These are phyloP conservation scores for Mormyrus iriodes DNA, from an alignment of 2,113 vertebrate species.

Conservation along the genomic window DNA sequence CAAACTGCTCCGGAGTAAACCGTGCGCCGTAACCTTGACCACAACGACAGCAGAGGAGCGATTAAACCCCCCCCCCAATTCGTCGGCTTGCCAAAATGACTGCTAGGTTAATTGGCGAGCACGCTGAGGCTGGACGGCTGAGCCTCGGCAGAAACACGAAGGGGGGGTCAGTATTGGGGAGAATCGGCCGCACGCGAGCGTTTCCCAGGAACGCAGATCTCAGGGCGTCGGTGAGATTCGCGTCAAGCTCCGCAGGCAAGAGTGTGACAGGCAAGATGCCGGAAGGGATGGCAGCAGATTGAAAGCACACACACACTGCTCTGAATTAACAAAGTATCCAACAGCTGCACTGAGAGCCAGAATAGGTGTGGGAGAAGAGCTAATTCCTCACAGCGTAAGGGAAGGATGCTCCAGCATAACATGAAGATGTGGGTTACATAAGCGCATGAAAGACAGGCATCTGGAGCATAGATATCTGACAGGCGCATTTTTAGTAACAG, in stretches of 20 bases:
- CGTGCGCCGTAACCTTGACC: constrained; percentile 38
- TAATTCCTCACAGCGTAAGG: background rate
- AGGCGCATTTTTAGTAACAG: background rate
- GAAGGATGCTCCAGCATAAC: background rate
- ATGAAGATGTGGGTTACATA: constrained; percentile 17
- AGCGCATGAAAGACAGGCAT: background rate
- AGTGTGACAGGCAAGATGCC: background rate
- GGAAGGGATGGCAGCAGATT: background rate
- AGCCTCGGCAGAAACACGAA: no score
- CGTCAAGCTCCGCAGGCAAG: background rate
- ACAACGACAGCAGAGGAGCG: constrained; percentile 13
- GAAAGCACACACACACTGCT: constrained; percentile 30
- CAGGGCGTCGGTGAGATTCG: background rate
- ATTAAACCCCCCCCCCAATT: background rate
- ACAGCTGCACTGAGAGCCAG: constrained; percentile 25
- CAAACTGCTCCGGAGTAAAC: constrained; percentile 39
- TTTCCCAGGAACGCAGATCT: background rate
- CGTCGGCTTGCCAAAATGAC: background rate
- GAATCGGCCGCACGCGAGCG: background rate
- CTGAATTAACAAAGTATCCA: constrained; percentile 34
- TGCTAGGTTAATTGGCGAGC: background rate
- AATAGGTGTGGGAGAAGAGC: constrained; percentile 26
- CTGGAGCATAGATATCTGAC: background rate
- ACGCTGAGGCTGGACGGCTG: no score
- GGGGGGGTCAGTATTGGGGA: background rate